These are phyloP conservation scores for Teleogryllus oceanicus DNA, from an alignment of 2,888 invertebrate species.

Conservation along the genomic window DNA sequence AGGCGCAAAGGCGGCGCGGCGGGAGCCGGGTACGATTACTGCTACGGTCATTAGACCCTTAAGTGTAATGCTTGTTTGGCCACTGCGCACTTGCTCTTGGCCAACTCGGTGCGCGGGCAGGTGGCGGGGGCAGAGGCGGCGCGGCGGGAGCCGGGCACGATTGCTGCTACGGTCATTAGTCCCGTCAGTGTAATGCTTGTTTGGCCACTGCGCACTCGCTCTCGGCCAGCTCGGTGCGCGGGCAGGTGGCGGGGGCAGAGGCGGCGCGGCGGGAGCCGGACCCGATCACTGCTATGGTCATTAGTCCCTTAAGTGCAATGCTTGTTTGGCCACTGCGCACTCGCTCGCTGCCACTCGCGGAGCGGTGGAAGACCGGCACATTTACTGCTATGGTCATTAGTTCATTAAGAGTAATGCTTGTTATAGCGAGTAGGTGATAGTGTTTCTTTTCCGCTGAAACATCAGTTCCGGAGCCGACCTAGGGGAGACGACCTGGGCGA, in stretches of 20 bases:
- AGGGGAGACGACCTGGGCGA: too few species aligned
- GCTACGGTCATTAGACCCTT: background rate
- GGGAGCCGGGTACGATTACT: background rate
- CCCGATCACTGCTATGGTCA: background rate
- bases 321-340: too few species aligned
- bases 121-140: background rate
- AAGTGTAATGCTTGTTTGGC: too few species aligned
- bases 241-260: background rate
- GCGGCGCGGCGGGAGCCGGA: background rate
- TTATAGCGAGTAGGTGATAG: too few species aligned
- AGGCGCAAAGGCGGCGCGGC: background rate
- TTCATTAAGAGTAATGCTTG: too few species aligned
- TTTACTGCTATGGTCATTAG: background rate
- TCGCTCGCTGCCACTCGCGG: background rate
- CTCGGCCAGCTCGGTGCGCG: background rate
- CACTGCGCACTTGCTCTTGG: too few species aligned
- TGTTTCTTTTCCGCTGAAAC: too few species aligned
- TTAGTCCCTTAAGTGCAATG: too few species aligned
- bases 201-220: background rate
- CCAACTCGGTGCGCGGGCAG: background rate
- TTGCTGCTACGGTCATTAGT: background rate
- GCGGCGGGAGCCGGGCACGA: background rate
- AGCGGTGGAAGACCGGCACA: background rate
- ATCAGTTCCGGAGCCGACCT: too few species aligned
- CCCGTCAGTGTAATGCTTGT: too few species aligned